These are phyloP conservation scores for Brachyptera risi DNA, from an alignment of 2,888 invertebrate genomes.

Conservation along the genomic window DNA sequence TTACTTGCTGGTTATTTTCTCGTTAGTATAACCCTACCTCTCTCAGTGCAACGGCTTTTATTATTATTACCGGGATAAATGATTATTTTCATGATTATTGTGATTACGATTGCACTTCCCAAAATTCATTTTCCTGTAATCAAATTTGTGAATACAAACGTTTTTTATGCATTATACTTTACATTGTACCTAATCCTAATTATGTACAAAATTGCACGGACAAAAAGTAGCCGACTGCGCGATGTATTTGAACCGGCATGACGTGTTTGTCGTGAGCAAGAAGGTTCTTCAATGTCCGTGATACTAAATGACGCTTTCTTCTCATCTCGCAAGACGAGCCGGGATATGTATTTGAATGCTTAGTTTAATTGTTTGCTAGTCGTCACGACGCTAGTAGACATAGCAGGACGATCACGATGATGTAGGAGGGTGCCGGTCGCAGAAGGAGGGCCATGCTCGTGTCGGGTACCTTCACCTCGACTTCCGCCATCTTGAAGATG, in stretches of 20 bases:
- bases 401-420: neutral
- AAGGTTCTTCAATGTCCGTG: too few relatives aligned
- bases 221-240: neutral
- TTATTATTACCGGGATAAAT: conserved; percentile 6
- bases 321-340: neutral
- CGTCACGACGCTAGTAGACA: conserved; percentile 27
- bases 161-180: neutral
- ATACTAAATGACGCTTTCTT: too few relatives aligned
- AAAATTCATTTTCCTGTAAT: conserved; percentile 12
- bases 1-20: too few relatives aligned
- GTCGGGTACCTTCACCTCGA: conserved; percentile 78
- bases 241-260: neutral
- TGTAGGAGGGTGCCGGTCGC: neutral
- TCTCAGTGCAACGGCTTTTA: conserved; percentile 16
- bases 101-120: conserved; percentile 11
- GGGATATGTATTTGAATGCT: conserved; percentile 10
- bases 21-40: too few relatives aligned
- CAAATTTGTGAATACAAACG: conserved; percentile 8
- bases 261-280: too few relatives aligned
- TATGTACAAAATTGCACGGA: conserved; percentile 26
- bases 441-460: conserved; percentile 43
- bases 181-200: conserved; percentile 14
- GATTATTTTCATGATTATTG: neutral
- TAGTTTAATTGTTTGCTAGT: conserved; percentile 10
- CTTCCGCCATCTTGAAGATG: conserved; percentile 90